Evolutionary conservation across 1,140 invertebrate genomes (phyloP), one percentile per base, ranked within the genome.

Genomic region (Leptinotarsa texana): DNA sequence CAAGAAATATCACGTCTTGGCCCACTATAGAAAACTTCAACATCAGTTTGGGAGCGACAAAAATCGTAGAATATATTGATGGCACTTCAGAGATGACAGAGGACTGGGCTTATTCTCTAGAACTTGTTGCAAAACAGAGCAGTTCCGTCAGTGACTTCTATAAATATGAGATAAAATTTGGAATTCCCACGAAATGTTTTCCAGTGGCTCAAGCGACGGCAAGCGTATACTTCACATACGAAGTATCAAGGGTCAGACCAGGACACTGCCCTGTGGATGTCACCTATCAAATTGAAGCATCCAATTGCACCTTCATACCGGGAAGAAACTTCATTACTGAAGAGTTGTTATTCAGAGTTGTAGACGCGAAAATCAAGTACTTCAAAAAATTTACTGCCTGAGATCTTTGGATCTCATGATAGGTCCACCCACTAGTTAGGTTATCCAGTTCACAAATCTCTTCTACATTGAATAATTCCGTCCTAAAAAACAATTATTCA

Each of bases 141-240:
- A 61, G 47, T 13, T 22, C 51, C 3, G 47, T 51, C n/a, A 74
- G 73, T 15, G 62, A 73, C n/a, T 47, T 75, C 11, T 65, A 79
- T 47, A 72, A 66, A 21, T 79, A 76, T 66, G 74, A 78, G 48
- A 72, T 70, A 62, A 75, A 69, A 24, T 74, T 69, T 21, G 48
- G 18, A 13, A 61, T 73, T 42, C 71, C 71, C 6, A 73, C 61
- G 1, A 42, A 22, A 8, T 63, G 71, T 48, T 79, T 76, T 24
- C 77, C 77, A 15, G 73, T 79, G 13, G 49, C 77, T 13, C 77
- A 79, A 62, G 77, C 77, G 1, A 79, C 77, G 21, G 77, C 71
- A 15, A 76, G 77, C 21, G 63, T 79, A 27, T 79, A 63, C 47
- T 79, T 79, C 62, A 72, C 49, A 13, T 72, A 74, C 51, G 77